phyloP scores from a whole-genome alignment of 2,797 vertebrate genomes.

The Syncerus caffer region DNA sequence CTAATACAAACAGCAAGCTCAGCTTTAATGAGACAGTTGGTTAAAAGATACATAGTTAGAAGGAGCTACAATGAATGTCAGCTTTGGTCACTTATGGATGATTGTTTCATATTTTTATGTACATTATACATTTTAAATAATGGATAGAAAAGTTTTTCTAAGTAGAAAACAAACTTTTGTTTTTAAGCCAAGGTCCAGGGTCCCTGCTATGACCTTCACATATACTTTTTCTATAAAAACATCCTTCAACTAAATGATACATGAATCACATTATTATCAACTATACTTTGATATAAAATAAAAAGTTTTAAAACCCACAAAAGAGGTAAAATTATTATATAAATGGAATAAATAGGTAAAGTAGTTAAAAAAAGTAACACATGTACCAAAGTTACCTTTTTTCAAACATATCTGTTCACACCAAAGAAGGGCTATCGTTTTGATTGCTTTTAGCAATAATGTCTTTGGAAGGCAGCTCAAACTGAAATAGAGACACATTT shows the following conservation, averaged over 20 bases:
- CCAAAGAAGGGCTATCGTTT: background rate
- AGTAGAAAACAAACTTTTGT: slow-evolving; percentile 18
- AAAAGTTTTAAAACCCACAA: background rate
- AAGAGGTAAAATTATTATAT: background rate
- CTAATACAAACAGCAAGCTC: background rate
- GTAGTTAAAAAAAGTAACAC: background rate
- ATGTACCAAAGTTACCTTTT: background rate
- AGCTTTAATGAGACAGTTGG: background rate
- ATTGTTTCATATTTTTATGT: background rate
- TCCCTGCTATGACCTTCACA: background rate
- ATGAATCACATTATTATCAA: background rate
- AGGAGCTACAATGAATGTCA: background rate
- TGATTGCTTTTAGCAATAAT: background rate
- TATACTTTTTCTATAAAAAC: background rate
- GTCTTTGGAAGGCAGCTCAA: slow-evolving; percentile 1
- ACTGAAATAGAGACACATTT: background rate
- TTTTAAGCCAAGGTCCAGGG: background rate
- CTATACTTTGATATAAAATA: background rate
- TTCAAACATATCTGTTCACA: background rate
- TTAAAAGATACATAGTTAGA: background rate
- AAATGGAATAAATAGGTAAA: background rate
- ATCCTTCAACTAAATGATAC: background rate
- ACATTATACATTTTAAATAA: background rate
- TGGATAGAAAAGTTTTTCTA: background rate
- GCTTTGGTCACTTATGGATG: background rate